Evolutionary conservation across 1,140 invertebrate species (phyloP), one percentile per base, ranked within the genome.

Genomic region (Sesamia nonagrioides): DNA sequence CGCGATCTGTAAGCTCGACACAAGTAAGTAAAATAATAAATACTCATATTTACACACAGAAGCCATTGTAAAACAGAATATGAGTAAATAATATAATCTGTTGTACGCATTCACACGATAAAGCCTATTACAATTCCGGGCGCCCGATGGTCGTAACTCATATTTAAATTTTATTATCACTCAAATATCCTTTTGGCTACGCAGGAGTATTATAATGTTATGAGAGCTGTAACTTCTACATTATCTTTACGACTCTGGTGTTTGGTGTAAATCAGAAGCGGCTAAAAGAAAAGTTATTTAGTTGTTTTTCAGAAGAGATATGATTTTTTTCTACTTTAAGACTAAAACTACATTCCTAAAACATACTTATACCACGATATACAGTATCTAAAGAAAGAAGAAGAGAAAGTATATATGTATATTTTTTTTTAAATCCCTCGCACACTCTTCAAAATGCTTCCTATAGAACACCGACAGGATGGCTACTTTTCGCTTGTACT

Each of bases 111-210:
- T 61, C 56, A 61, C 56, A 60, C 42, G 45, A 75, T 50, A 72
- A 72, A 48, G 35, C 37, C 71, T 76, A 77, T 77, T 79, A 80
- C 45, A 75, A 82, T 80, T 80, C 82, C 76, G 69, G 76, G 63
- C 71, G 77, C 60, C 69, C 73, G 75, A 60, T 63, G 54, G 73
- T 69, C 78, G 80, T 82, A 77, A 77, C 69, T 86, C 83, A 82
- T 86, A 85, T 84, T 86, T 85, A 82, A 84, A 81, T 87, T 89
- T 89, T 90, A 91, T 89, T 91, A 88, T 87, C 88, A 88, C 86
- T 89, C 85, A 86, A 88, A 91, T 88, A 86, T 88, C 86, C 86
- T 84, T 86, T 83, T 61, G 82, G 84, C 81, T 86, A 85, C 84
- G 82, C 82, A 78, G 77, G 77, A 79, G 82, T 81, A 76, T 85